Base-by-base conservation (phyloP, 2,113 vertebrate species). In the Rhynchomys soricoides region DNA sequence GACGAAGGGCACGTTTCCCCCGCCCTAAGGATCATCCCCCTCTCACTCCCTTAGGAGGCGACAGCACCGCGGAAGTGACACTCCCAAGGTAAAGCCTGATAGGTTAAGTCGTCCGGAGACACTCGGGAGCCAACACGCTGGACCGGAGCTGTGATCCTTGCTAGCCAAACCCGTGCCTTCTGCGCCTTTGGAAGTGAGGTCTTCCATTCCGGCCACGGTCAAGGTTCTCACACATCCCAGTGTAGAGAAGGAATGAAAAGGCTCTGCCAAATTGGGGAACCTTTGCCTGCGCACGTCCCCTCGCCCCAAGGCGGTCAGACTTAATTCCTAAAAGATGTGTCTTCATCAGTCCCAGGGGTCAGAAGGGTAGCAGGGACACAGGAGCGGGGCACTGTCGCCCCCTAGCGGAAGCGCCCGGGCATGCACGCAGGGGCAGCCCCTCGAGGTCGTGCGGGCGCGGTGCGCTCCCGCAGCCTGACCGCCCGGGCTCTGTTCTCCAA, bases 1-100 rank as follows among this genome's bases (percentile, higher is more conserved):
- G 8, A 86, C 57, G n/a, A 91, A 59, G n/a, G 6, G 87, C 74
- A 34, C 94, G 10, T 71, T 73, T 40, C 43, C 19, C 62, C 77
- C 89, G 78, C 96, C 94, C 96, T 68, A 3, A 83, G 87, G 71
- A 75, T 77, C 95, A 73, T 86, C 94, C 95, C 85, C 59, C 45
- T 89, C 86, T 83, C 97, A 93, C 96, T 83, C 96, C 97, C 94
- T 96, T 22, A 0, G 94, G 94, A 93, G 77, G 88, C 82, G 82
- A 91, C 91, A 81, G 59, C 96, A 95, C 91, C 59, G 4, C 71
- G 78, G 19, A 13, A 73, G 45, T 8, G 82, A 86, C 94, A 37
- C 68, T 73, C 89, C 86, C 78, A 5, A 4, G 52, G 50, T 37
- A 34, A 66, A 11, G 74, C 37, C 78, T 0, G 66, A 82, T 43